A percentile compares a stretch with the other conserved stretches of the same genome.
Evolutionary conservation across 1,140 invertebrate species (phyloP).

Genomic region (Colletes gigas): DNA sequence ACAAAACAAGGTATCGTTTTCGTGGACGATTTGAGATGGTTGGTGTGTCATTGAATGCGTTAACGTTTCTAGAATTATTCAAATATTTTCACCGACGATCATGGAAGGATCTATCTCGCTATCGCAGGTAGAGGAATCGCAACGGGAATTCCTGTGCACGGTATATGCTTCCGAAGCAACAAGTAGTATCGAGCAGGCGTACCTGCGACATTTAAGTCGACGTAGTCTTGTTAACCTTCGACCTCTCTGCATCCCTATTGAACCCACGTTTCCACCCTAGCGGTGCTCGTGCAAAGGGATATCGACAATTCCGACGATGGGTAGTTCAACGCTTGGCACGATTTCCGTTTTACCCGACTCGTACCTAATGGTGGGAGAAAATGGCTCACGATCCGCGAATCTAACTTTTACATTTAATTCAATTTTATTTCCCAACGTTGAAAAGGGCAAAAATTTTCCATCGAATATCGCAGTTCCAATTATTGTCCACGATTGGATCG

Average conservation of each 20-base stretch:
- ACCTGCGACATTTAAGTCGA: conserved; percentile 58
- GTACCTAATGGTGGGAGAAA: too few relatives aligned
- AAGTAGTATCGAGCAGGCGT: conserved; percentile 57
- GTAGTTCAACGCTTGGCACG: background rate
- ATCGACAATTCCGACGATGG: background rate
- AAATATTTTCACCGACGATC: background rate
- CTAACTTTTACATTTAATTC: too few relatives aligned
- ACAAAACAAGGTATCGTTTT: too few relatives aligned
- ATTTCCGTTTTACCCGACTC: background rate
- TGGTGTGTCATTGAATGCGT: too few relatives aligned
- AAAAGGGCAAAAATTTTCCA: too few relatives aligned
- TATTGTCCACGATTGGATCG: too few relatives aligned
- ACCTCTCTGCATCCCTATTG: conserved; percentile 3
- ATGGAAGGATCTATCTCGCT: background rate
- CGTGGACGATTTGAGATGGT: too few relatives aligned
- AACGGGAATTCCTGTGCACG: conserved; percentile 5
- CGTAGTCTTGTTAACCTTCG: conserved; percentile 46
- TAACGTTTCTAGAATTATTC: background rate
- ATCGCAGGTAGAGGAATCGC: background rate
- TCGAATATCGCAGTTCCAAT: too few relatives aligned
- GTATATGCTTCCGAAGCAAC: conserved; percentile 57
- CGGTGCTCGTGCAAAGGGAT: background rate
- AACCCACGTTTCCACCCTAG: background rate
- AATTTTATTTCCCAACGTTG: too few relatives aligned
- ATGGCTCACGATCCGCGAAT: too few relatives aligned